Evolutionary conservation across 2,888 invertebrate genomes (phyloP).

Genomic region (Seira musarum): DNA sequence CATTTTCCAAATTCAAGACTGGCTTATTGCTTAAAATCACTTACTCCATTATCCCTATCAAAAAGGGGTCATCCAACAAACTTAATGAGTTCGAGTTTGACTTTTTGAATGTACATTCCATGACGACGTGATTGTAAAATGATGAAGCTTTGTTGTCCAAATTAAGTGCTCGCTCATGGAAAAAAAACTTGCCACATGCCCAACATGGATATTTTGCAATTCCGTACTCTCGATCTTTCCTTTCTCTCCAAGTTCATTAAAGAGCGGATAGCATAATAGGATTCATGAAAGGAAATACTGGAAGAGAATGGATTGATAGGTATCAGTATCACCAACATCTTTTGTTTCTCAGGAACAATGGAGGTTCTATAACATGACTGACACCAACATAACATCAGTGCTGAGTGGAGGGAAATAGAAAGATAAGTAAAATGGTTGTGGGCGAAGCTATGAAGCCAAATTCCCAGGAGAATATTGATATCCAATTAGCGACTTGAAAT

Average conservation of each 20-base stretch:
- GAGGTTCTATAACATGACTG: neutral
- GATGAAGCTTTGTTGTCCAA: too few relatives aligned
- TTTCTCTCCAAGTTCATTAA: too few relatives aligned
- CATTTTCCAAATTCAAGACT: neutral
- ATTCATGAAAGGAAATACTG: neutral
- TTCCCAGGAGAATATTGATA: conserved; percentile 38
- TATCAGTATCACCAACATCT: neutral
- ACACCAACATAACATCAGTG: too few relatives aligned
- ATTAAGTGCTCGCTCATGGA: too few relatives aligned
- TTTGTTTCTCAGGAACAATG: neutral
- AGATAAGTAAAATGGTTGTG: neutral
- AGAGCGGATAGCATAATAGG: too few relatives aligned
- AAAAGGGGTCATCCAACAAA: conserved; percentile 28
- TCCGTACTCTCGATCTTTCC: too few relatives aligned
- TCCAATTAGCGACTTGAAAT: conserved; percentile 50
- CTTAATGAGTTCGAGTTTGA: neutral
- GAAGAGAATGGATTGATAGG: neutral
- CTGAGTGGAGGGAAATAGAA: too few relatives aligned
- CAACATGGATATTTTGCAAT: too few relatives aligned
- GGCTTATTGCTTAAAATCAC: neutral
- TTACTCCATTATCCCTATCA: conserved; percentile 8
- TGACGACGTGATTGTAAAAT: too few relatives aligned
- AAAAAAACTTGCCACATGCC: too few relatives aligned
- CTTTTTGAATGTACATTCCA: neutral
- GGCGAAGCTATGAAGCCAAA: neutral